Percentiles rank a stretch among this genome's conserved stretches.
Conservation (phyloP, 2,888 invertebrate species). For the Agapostemon virescens region DNA sequence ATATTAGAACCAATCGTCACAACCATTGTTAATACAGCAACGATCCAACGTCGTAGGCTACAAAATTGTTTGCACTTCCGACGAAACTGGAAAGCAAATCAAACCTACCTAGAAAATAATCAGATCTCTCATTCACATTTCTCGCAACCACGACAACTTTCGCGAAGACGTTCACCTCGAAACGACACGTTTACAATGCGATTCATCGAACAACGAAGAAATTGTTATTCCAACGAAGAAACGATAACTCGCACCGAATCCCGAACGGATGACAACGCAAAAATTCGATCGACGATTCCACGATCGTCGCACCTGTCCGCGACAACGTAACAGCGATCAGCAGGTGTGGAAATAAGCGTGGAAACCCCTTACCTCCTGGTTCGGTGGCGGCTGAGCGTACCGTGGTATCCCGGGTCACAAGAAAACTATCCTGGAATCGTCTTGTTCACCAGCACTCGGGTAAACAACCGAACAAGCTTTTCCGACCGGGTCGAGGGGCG, state of each 20-base stretch:
- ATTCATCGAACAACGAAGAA: background rate
- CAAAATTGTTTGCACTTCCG: too few relatives aligned
- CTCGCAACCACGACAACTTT: background rate
- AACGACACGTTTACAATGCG: background rate
- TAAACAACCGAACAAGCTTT: background rate
- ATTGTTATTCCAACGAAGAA: background rate
- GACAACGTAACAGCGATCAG: background rate
- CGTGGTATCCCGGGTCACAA: slow-evolving; percentile 21
- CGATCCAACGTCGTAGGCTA: too few relatives aligned
- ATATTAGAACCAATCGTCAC: too few relatives aligned
- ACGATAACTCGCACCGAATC: background rate
- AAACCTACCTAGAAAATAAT: too few relatives aligned
- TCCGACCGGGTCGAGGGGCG: too few relatives aligned
- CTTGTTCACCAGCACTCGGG: slow-evolving; percentile 37
- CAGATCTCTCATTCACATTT: too few relatives aligned
- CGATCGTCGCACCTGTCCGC: background rate
- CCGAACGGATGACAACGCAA: background rate
- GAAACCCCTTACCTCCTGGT: slow-evolving; percentile 37
- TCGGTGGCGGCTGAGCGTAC: background rate
- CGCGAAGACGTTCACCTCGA: background rate
- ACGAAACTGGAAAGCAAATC: too few relatives aligned
- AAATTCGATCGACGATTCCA: background rate
- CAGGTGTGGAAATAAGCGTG: background rate
- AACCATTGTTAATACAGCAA: too few relatives aligned
- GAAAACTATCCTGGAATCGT: slow-evolving; percentile 35